These are phyloP conservation scores for Mercenaria mercenaria DNA, from an alignment of 1,140 invertebrate species.

Conservation along the genomic window DNA sequence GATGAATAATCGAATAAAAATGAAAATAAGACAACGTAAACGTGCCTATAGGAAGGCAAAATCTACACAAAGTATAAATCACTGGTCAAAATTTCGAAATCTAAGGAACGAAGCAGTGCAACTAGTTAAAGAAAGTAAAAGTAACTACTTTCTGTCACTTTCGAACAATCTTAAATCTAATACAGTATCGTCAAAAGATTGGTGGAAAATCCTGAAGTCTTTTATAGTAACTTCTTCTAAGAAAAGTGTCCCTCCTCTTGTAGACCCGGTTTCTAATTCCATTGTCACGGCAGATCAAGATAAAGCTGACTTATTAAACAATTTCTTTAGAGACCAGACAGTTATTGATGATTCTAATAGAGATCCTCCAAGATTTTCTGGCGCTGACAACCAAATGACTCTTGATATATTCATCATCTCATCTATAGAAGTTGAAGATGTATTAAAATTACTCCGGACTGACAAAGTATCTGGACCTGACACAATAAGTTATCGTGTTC, in stretches of 20 bases:
- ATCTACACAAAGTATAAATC: background rate
- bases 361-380: too few relatives aligned
- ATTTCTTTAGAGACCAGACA: too few relatives aligned
- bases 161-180: background rate
- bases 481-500: background rate
- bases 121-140: background rate
- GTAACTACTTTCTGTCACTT: background rate
- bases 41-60: background rate
- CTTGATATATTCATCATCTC: too few relatives aligned
- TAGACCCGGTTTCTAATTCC: too few relatives aligned
- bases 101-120: background rate
- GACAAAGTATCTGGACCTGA: background rate
- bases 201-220: background rate
- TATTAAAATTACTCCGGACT: too few relatives aligned
- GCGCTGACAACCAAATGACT: too few relatives aligned
- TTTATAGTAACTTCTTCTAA: too few relatives aligned
- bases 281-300: too few relatives aligned
- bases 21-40: background rate
- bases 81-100: background rate
- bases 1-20: background rate
- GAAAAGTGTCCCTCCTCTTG: too few relatives aligned
- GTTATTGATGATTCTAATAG: too few relatives aligned
- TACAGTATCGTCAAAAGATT: background rate
- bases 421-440: too few relatives aligned
- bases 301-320: too few relatives aligned